A percentile compares a stretch with the other conserved stretches of the same genome.
Evolutionary conservation across 2,888 invertebrate genomes (phyloP).

Genomic region (Nematopogon swammerdamellus): DNA sequence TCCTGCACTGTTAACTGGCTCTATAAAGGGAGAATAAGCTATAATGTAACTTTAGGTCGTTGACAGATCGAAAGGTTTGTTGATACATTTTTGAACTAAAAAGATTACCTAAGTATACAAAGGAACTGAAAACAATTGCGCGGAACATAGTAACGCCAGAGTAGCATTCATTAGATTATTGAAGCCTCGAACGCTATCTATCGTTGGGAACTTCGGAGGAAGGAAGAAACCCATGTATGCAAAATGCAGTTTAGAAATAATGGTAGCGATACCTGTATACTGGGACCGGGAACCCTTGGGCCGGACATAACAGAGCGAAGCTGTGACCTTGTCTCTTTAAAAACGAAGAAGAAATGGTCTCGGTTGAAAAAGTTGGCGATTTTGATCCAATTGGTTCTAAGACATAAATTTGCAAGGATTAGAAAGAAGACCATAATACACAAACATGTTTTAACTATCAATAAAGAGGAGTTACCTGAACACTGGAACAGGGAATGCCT

Average conservation of each 20-base stretch:
- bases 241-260: too few species aligned
- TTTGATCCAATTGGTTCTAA: conserved; percentile 42
- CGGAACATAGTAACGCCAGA: conserved; percentile 64
- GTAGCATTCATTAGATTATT: conserved; percentile 48
- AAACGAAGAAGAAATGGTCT: conserved; percentile 33
- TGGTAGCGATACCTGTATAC: conserved; percentile 18
- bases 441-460: too few species aligned
- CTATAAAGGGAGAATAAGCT: conserved; percentile 45
- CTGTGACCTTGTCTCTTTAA: conserved; percentile 24
- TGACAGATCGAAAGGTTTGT: too few species aligned
- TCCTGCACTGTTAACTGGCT: conserved; percentile 68
- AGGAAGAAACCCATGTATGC: too few species aligned
- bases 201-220: conserved; percentile 70
- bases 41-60: too few species aligned
- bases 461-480: conserved; percentile 58
- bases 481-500: conserved; percentile 63
- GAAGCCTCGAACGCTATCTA: conserved; percentile 62
- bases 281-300: conserved; percentile 45
- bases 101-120: conserved; percentile 66
- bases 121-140: conserved; percentile 65
- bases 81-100: too few species aligned
- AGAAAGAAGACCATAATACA: too few species aligned
- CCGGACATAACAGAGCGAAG: conserved; percentile 57
- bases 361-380: conserved; percentile 39
- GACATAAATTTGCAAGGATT: neutral